Evolutionary conservation across 2,113 vertebrate species (phyloP), one percentile per base, ranked within the genome.

Genomic region (Chlamydotis undulata): DNA sequence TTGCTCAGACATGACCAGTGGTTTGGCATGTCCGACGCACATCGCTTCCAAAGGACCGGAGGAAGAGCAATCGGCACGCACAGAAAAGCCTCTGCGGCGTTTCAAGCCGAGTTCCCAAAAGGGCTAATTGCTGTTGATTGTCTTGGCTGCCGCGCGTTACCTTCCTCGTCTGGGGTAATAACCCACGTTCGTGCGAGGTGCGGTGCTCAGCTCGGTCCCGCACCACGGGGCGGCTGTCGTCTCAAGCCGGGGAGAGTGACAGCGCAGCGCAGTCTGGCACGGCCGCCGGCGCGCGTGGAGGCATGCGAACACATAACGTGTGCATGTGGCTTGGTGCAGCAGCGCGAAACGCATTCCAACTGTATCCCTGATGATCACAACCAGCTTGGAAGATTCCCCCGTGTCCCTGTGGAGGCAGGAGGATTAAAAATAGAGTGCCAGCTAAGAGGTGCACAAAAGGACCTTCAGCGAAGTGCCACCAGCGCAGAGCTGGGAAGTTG

Each of bases 231-330:
- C 1, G 57, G 31, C 74, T 10, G 61, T 17, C 78, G 15, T 9
- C 28, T 1, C 25, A 0, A 11, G 2, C n/a, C 1, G 29, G 43
- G 52, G 43, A 52, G 31, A 68, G 57, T 1, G 70, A 83, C 1
- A 25, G 63, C 0, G 25, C 78, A 19, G 74, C 4, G 1, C 16
- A 11, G 26, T 25, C 86, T 74, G 92, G 86, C 37, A 6, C 41
- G 8, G 89, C 81, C 56, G 59, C 37, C 9, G 5, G 52, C 1
- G 61, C 24, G 84, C 71, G 18, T 53, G 95, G 14, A 63, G 89
- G 85, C 86, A 61, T 43, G n/a, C 2, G 87, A 60, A 19, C 65
- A 22, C 5, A 8, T 9, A 21, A 21, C 8, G 4, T 12, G 50
- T 3, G 65, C 55, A 0, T 64, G 80, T 16, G 77, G 81, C 85